Evolutionary conservation across 2,113 vertebrate species (phyloP), one percentile per base, ranked within the genome.

Genomic region (Sphyrna mokarran): DNA sequence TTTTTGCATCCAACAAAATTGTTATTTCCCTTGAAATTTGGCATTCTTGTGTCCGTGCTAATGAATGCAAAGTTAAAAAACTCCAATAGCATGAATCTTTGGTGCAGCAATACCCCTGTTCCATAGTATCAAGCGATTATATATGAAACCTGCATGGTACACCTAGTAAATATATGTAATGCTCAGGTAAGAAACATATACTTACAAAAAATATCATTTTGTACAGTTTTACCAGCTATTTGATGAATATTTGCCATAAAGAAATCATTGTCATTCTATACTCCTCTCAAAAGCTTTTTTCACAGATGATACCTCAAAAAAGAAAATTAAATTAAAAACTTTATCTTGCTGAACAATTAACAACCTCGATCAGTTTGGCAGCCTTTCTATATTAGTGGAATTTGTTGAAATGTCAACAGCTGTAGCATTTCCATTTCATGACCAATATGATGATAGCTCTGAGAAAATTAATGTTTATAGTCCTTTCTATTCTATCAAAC

Each of bases 381-480:
- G 61, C n/a, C n/a, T 37, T 40, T 91, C 89, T 66, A 37, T 91
- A 9, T 63, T 8, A 37, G 29, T 63, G 58, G 61, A 58, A 89
- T 61, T 54, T 89, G 26, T 58, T 61, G 48, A 91, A 91, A 63
- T 66, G 89, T 95, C 93, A 70, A 43, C 93, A 48, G 66, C 26
- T 94, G 93, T 22, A 72, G 66, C 93, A 94, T 18, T 91, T 91
- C 63, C 29, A 29, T 72, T 69, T 72, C 69, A 95, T 66, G 89
- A 22, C 61, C 5, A 91, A 66, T 48, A 48, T 54, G 68, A 22
- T 72, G 68, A 70, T 91, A 18, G 40, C 22, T 40, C 37, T 72
- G 18, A 95, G 40, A 72, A 72, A 70, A 95, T 95, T 43, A 72
- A 40, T 48, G 37, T 48, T 91, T 72, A 48, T 72, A 48, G 23